phyloP scores from a whole-genome alignment of 2,113 vertebrate genomes.

The Oceanites oceanicus region DNA sequence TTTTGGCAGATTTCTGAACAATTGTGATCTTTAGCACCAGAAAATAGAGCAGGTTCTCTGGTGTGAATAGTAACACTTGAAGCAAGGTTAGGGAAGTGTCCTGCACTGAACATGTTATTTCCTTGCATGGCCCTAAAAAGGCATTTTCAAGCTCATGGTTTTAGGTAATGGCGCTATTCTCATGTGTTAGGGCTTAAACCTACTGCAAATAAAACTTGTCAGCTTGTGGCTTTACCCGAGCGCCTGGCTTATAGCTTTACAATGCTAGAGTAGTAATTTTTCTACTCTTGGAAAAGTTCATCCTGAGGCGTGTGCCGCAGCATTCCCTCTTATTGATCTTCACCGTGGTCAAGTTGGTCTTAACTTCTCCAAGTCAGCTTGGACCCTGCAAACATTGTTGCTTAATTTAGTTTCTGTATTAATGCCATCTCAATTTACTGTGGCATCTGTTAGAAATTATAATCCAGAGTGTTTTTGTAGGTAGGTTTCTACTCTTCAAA shows the following conservation, averaged over 20 bases:
- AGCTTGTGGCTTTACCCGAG: not conserved
- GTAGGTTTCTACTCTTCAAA: not conserved
- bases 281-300: not conserved
- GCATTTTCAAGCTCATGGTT: not conserved
- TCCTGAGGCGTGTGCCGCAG: not conserved
- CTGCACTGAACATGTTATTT: not conserved
- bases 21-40: not conserved
- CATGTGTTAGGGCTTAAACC: not conserved
- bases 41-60: not conserved
- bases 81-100: not conserved
- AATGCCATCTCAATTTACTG: not conserved
- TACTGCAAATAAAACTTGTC: not conserved
- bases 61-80: not conserved
- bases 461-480: not conserved
- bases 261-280: not conserved
- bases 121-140: not conserved
- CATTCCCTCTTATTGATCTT: not conserved
- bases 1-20: not conserved
- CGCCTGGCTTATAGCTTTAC: not conserved
- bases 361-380: not conserved
- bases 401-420: not conserved
- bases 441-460: not conserved
- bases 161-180: not conserved
- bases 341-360: not conserved
- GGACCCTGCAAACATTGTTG: accelerated